These are phyloP conservation scores for Biston betularia DNA, from an alignment of 2,888 invertebrate genomes.

Conservation along the genomic window DNA sequence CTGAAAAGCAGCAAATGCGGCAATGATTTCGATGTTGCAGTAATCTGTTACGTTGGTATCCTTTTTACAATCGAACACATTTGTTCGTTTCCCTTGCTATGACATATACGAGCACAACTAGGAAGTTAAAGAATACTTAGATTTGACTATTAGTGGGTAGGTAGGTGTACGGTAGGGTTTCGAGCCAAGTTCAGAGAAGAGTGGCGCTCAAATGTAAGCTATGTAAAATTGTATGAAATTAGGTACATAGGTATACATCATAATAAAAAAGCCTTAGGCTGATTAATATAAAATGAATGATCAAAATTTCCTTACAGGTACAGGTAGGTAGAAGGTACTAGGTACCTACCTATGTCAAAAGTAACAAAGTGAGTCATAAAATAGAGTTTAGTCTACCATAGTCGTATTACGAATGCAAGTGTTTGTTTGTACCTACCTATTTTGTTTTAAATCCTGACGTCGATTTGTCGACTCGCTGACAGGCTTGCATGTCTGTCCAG, in stretches of 20 bases:
- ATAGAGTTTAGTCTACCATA: too few species aligned
- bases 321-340: too few species aligned
- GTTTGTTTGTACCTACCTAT: not conserved
- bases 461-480: constrained; percentile 27
- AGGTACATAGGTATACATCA: too few species aligned
- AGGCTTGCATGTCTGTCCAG: constrained; percentile 49
- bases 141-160: not conserved
- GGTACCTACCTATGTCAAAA: too few species aligned
- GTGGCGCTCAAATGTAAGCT: not conserved
- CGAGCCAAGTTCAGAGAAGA: not conserved
- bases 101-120: too few species aligned
- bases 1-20: too few species aligned
- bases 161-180: not conserved
- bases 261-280: not conserved
- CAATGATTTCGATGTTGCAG: too few species aligned
- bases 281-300: not conserved
- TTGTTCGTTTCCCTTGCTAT: too few species aligned
- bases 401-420: too few species aligned
- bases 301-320: not conserved
- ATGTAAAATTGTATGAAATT: not conserved
- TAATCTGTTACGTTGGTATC: too few species aligned
- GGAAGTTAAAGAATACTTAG: not conserved
- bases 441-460: not conserved
- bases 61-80: too few species aligned
- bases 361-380: too few species aligned